Conservation (phyloP, 1,140 invertebrate species). For the Papilio dardanus region DNA sequence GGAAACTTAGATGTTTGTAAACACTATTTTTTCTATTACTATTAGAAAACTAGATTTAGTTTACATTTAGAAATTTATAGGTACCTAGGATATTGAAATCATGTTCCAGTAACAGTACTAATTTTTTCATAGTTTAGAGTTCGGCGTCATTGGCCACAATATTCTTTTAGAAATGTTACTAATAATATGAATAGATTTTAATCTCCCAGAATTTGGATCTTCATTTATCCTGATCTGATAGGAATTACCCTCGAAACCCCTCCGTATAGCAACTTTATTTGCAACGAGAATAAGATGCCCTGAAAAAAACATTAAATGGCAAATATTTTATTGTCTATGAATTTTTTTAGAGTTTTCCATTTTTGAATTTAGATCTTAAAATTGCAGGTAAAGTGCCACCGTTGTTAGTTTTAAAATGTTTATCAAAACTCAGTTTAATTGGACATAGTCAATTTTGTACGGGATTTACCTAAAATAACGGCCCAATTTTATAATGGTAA, state of each 20-base stretch:
- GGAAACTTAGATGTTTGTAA: too few relatives aligned
- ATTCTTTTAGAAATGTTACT: conserved; percentile 57
- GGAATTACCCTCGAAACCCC: conserved; percentile 49
- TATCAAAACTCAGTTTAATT: too few relatives aligned
- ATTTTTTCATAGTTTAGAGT: conserved; percentile 52
- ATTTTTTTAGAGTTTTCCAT: background rate
- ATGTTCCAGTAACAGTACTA: too few relatives aligned
- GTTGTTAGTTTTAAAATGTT: too few relatives aligned
- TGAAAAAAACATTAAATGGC: conserved; percentile 41
- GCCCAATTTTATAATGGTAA: background rate
- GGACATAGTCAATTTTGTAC: background rate
- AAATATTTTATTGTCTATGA: background rate
- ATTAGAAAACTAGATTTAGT: too few relatives aligned
- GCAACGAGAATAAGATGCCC: conserved; percentile 63
- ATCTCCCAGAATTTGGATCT: conserved; percentile 44
- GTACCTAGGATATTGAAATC: too few relatives aligned
- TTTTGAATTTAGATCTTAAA: background rate
- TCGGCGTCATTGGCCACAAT: conserved; percentile 55
- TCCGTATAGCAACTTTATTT: conserved; percentile 50
- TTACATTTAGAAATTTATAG: too few relatives aligned
- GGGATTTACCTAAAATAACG: background rate
- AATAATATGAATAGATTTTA: conserved; percentile 60
- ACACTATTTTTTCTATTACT: too few relatives aligned
- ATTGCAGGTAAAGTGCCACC: too few relatives aligned
- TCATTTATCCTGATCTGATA: conserved; percentile 62